These are phyloP conservation scores for Drosophila santomea DNA, from an alignment of 1,140 invertebrate genomes.

Conservation along the genomic window DNA sequence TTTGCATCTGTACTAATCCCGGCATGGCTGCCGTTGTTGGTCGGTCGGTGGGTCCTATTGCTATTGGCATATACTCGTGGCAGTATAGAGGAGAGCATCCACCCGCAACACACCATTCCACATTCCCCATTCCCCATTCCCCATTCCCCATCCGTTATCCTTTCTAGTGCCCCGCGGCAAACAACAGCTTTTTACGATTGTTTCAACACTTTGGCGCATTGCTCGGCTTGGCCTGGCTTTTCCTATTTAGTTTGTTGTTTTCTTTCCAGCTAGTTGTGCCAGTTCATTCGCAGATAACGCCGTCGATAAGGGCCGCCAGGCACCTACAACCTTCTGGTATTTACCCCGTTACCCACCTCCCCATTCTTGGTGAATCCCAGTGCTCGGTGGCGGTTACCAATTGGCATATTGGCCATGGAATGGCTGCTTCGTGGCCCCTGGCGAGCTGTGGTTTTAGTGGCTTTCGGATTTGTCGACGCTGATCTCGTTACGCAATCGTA, in stretches of 20 bases:
- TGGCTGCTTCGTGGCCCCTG: slow-evolving; percentile 24
- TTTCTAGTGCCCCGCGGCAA: slow-evolving; percentile 35
- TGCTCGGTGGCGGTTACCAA: slow-evolving; percentile 61
- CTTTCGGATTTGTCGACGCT: slow-evolving; percentile 79
- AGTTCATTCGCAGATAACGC: slow-evolving; percentile 72
- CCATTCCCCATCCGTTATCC: background rate
- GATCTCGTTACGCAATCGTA: slow-evolving; percentile 81
- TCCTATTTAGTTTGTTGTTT: slow-evolving; percentile 62
- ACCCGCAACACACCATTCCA: slow-evolving; percentile 5
- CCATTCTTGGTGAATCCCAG: slow-evolving; percentile 1
- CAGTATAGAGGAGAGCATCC: background rate
- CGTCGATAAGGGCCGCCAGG: slow-evolving; percentile 58
- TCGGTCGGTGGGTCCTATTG: slow-evolving; percentile 11
- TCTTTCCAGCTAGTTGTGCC: slow-evolving; percentile 47
- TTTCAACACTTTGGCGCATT: slow-evolving; percentile 81
- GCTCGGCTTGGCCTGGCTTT: slow-evolving; percentile 43
- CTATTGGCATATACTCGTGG: slow-evolving; percentile 49
- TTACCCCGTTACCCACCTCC: background rate
- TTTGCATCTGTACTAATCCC: slow-evolving; percentile 77
- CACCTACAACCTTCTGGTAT: slow-evolving; percentile 16
- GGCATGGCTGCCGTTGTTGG: slow-evolving; percentile 14
- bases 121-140: background rate
- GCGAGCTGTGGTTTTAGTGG: slow-evolving; percentile 73
- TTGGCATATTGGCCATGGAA: slow-evolving; percentile 67
- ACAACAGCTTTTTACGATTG: slow-evolving; percentile 78